Base-by-base conservation (phyloP, 2,888 invertebrate genomes). In the Cremastobaeus sp. region DNA sequence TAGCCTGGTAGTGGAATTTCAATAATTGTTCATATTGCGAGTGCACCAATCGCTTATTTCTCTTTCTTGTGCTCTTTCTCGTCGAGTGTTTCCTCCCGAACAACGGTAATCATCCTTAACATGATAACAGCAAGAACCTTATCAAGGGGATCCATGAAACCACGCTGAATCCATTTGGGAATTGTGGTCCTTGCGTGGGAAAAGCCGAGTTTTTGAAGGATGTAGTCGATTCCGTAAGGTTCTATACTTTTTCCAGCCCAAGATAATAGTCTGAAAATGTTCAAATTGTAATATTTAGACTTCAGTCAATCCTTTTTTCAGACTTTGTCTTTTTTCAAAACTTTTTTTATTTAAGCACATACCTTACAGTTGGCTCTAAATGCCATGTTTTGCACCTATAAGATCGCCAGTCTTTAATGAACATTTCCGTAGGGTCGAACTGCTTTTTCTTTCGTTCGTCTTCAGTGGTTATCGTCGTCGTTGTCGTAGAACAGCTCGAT, bases 151-250 rank as follows among this genome's bases (percentile, higher is more conserved):
- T 99, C 99, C 92, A 99, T 96, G 81, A 98, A 95, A 9, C 99
- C 99, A 59, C 99, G 91, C 89, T 99, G 99, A 90, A 99, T 92
- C 97, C 99, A 99, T 89, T 99, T 99, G 65, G 99, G 99, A 85
- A 99, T 99, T 62, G 99, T 99, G 78, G 96, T 97, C 77, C 98
- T 92, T 8, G 99, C 98, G 89, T 99, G 99, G 69, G 96, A 94
- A 88, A 99, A 99, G 41, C 98, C 98, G 35, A 99, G 90, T 89
- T 98, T 98, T 89, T 98, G 97, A 50, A 99, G 91, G 84, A 99
- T 98, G 88, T 97, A 98, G 90, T 99, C 99, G 73, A 99, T 96
- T 52, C 98, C 98, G 85, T 98, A 98, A 0, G 99, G 98, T 88
- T 99, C 98, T 83, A 99, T 97, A 81, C 96, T 95, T 88, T 97